Base-by-base conservation (phyloP, 2,113 vertebrate genomes). In the Excalfactoria chinensis region DNA sequence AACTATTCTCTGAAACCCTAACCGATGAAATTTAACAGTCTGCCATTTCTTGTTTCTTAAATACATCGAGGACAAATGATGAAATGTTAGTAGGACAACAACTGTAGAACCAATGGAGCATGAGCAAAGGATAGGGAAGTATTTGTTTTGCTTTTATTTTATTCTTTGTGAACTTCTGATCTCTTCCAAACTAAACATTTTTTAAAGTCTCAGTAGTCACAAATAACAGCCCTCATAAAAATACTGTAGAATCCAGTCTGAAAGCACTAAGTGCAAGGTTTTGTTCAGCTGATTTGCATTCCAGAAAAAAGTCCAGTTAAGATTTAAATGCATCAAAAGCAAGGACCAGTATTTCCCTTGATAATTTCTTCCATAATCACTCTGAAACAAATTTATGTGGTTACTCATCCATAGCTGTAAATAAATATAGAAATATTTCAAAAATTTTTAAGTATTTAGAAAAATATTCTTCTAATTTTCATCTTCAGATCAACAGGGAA, bases 41-140 rank as follows among this genome's bases (percentile, higher is more conserved):
- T 77, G 16, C 0, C 4, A 37, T 34, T 37, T 5, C 13, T 80
- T 79, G 70, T 67, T 91, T 64, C 44, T 77, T 37, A 84, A 91
- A 88, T 67, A 68, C 18, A 71, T 13, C 43, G 74, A 60, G 9
- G 37, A 72, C 17, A 90, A 70, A 88, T 46, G 28, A 56, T 40
- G 11, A 9, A 20, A 7, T 56, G 4, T 9, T 75, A 13, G n/a
- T 40, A 73, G 46, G 55, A 46, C 0, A 3, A 16, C 34, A 84
- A 64, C 2, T 43, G n/a, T 30, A 77, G 22, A 91, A 59, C 11
- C 2, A 0, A 66, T 56, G 17, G 12, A 69, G 11, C 21, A 2
- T 14, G 13, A 6, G n/a, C 8, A 20, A 34, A 44, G 20, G 13
- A 30, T 35, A 35, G 5, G 70, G 18, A 80, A 71, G 1, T 0